Evolutionary conservation across 2,797 vertebrate species (phyloP), one percentile per base, ranked within the genome.

Genomic region (Thamnophis elegans): DNA sequence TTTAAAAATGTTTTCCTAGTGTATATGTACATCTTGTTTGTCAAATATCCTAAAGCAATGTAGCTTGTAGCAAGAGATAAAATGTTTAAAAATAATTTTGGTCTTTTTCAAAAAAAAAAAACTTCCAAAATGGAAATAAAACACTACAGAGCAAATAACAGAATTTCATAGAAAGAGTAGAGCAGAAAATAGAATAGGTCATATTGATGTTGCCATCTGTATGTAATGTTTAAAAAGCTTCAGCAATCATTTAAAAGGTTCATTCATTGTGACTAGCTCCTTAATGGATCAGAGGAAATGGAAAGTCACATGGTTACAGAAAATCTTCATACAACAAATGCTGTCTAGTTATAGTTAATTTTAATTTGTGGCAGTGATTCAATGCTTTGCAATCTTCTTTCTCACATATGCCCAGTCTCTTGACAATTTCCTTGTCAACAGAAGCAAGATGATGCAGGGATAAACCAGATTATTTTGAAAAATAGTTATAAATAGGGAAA

Each of bases 291-390:
- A 92, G 93, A 94, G 96, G 90, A 92, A 95, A 96, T 95, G 91
- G 89, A 96, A 97, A 97, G 95, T 97, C 96, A 97, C 95, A 93
- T 96, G 96, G 88, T 94, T 96, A 92, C 92, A 93, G 94, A 95
- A 94, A 95, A 58, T 58, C 86, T 89, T 90, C 25, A 89, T 95
- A 95, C 95, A 97, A 95, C 95, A 97, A 96, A 96, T 92, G 78
- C 95, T 97, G 93, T 0, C 6, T 93, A 96, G 97, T 97, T 96
- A 97, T 32, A 54, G 96, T 97, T 97, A 97, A 97, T 96, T 97
- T 97, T 96, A 97, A 98, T 97, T 97, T 97, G 97, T 96, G 96
- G 94, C 94, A 95, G 93, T 94, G 95, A 96, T 96, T 95, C 95
- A 96, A 93, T 96, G 97, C 95, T 96, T 95, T 96, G 96, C 93